Evolutionary conservation across 2,888 invertebrate species (phyloP).

Genomic region (Neuroscelio doddi): DNA sequence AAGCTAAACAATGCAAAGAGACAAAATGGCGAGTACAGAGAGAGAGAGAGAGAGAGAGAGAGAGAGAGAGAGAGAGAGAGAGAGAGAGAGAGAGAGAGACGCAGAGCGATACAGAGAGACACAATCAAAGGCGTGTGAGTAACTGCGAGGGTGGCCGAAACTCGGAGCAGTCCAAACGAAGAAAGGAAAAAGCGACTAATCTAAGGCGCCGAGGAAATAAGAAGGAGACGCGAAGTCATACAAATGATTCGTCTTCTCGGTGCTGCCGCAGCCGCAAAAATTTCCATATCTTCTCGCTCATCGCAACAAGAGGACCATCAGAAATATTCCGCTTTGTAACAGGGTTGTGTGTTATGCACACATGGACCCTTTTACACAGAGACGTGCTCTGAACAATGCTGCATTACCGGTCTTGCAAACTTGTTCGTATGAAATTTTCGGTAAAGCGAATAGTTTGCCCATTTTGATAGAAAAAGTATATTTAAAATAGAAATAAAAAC

Average conservation of each 20-base stretch:
- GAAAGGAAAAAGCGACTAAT: slow-evolving; percentile 20
- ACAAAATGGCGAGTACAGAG: slow-evolving; percentile 23
- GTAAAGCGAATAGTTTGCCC: slow-evolving; percentile 28
- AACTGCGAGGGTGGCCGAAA: slow-evolving; percentile 17
- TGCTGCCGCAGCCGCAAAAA: slow-evolving; percentile 37
- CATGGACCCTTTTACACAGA: slow-evolving; percentile 31
- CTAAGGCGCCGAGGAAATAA: slow-evolving; percentile 16
- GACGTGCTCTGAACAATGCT: slow-evolving; percentile 41
- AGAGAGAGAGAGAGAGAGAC: slow-evolving; percentile 3
- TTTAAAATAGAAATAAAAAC: no score
- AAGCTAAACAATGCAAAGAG: slow-evolving; percentile 32
- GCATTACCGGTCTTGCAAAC: slow-evolving; percentile 28
- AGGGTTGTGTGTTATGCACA: slow-evolving; percentile 44
- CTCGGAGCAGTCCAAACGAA: slow-evolving; percentile 14
- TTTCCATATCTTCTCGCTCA: slow-evolving; percentile 48
- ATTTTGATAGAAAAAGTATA: no score
- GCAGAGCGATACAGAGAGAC: slow-evolving; percentile 29
- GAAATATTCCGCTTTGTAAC: slow-evolving; percentile 47
- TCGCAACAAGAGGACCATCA: slow-evolving; percentile 44
- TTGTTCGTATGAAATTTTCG: slow-evolving; percentile 40
- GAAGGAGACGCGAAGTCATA: slow-evolving; percentile 38
- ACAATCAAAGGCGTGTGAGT: slow-evolving; percentile 32
- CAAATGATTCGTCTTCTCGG: slow-evolving; percentile 45
- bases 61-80: not conserved
- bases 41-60: not conserved